Conservation (phyloP, 2,797 vertebrate genomes). For the Gouania willdenowi region DNA sequence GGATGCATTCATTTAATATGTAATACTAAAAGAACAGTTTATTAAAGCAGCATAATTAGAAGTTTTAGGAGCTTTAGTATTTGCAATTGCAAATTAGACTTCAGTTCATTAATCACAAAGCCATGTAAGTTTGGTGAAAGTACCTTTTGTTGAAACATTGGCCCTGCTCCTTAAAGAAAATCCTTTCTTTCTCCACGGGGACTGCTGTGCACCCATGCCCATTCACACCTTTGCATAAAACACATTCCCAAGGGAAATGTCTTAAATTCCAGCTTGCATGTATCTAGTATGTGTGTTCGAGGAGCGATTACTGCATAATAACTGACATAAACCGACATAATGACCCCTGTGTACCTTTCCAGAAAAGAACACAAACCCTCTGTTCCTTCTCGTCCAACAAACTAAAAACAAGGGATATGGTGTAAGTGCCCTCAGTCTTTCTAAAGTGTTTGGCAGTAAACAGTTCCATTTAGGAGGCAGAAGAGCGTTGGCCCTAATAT, state of each 20-base stretch:
- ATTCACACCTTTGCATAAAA: too few relatives aligned
- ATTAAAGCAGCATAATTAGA: too few relatives aligned
- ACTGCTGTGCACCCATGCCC: too few relatives aligned
- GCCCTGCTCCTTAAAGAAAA: conserved; percentile 14
- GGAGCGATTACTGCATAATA: background rate
- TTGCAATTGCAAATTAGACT: too few relatives aligned
- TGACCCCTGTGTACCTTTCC: conserved; percentile 5
- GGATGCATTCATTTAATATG: too few relatives aligned
- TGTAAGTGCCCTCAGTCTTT: conserved; percentile 38
- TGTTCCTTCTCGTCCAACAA: background rate
- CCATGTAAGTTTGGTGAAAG: too few relatives aligned
- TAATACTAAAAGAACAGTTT: too few relatives aligned
- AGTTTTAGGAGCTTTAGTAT: too few relatives aligned
- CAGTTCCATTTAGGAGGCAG: conserved; percentile 23
- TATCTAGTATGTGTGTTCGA: conserved; percentile 1
- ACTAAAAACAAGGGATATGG: conserved; percentile 21
- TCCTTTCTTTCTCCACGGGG: conserved; percentile 13
- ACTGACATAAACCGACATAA: background rate
- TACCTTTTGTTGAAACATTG: conserved; percentile 7
- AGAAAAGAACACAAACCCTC: conserved; percentile 1
- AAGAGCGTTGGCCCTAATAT: conserved; percentile 56
- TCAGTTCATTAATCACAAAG: too few relatives aligned
- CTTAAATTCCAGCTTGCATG: background rate
- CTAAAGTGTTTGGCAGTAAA: conserved; percentile 52
- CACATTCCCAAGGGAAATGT: background rate